Base-by-base conservation (phyloP, 2,113 vertebrate species). In the Lepisosteus oculatus region DNA sequence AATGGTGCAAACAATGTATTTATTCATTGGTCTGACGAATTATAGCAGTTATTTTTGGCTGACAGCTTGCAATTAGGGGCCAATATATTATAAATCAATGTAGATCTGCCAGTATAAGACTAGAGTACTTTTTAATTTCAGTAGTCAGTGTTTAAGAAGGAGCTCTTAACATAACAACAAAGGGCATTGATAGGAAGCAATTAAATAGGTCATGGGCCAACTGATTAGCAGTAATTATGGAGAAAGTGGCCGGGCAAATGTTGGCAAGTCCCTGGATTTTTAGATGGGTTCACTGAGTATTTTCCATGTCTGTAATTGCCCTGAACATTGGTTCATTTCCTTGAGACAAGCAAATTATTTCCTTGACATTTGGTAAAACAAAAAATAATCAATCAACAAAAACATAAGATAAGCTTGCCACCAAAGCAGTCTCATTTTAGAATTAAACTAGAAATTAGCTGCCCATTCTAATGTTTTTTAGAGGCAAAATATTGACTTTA, bases 171-270 rank as follows among this genome's bases (percentile, higher is more conserved):
- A 63, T 45, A 66, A 62, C 61, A 54, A 68, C 54, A 78, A 70
- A 59, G 13, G 67, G 45, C 67, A 69, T 55, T 73, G 65, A 73
- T 63, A 45, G 72, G 55, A 65, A 65, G 69, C 55, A 74, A 72
- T 72, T 72, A 55, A 29, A 61, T 17, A 67, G 55, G 65, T 76
- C 69, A 78, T 65, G 71, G 68, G 76, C 67, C 65, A 76, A 55
- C 66, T 76, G 68, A 80, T 80, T 78, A 80, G 45, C 69, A 74
- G 61, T 71, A 74, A 76, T 80, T 76, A 78, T 67, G 13, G 15
- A 15, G 63, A 73, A 65, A 74, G 55, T 61, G 67, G 61, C 57
- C 59, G 11, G 45, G n/a, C 66, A 71, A 65, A 70, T 56, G 55
- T 54, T 47, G 42, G 54, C 47, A 65, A 43, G 17, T 47, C 55